Conservation (phyloP, 2,113 vertebrate species). For the Salvelinus sp. region DNA sequence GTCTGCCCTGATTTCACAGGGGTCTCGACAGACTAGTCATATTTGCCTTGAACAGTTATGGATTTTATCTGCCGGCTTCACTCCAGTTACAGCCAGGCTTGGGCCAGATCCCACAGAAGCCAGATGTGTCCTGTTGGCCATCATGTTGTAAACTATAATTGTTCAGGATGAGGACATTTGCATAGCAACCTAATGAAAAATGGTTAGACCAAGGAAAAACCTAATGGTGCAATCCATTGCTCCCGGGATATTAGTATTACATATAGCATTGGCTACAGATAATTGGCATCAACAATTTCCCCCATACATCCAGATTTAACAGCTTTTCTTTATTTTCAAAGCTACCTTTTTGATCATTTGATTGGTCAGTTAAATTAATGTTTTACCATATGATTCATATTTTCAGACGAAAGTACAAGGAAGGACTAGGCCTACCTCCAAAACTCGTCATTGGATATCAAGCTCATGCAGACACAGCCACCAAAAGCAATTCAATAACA, state of each 20-base stretch:
- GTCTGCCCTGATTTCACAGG: not conserved
- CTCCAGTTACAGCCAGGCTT: slow-evolving; percentile 11
- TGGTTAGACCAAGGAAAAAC: slow-evolving; percentile 53
- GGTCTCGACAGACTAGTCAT: not conserved
- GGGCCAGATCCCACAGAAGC: not conserved
- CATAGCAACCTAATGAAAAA: slow-evolving; percentile 68
- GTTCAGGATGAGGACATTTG: slow-evolving; percentile 51
- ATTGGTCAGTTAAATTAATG: not conserved
- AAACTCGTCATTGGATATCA: slow-evolving; percentile 85
- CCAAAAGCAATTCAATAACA: slow-evolving; percentile 79
- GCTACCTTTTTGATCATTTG: too few species aligned
- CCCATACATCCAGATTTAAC: too few species aligned
- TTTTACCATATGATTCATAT: not conserved
- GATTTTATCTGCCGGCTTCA: too few species aligned
- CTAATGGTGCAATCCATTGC: slow-evolving; percentile 53
- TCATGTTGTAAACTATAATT: slow-evolving; percentile 61
- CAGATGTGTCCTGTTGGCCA: slow-evolving; percentile 38
- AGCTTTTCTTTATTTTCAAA: too few species aligned
- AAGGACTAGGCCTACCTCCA: slow-evolving; percentile 75
- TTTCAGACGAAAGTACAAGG: slow-evolving; percentile 79
- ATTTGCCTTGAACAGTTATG: not conserved
- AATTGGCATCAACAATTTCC: not conserved
- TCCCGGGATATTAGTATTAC: slow-evolving; percentile 49
- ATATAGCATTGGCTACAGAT: not conserved
- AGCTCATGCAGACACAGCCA: slow-evolving; percentile 80